Conservation (phyloP, 2,797 vertebrate species). For the Anguilla obscura region DNA sequence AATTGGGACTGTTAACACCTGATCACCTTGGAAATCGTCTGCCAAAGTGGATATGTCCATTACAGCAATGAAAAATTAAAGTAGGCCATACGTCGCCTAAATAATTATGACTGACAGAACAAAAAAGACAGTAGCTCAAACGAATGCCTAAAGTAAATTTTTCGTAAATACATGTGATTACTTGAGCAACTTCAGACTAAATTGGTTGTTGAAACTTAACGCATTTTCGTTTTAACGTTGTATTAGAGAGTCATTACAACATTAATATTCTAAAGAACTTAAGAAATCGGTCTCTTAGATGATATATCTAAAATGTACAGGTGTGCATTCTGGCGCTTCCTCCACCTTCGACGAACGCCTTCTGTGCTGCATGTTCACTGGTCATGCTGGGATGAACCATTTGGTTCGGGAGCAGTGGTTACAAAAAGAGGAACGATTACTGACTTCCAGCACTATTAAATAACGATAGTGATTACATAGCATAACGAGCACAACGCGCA, state of each 20-base stretch:
- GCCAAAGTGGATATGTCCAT: neutral
- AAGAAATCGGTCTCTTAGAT: neutral
- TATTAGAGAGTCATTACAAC: neutral
- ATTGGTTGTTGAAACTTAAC: neutral
- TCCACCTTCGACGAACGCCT: neutral
- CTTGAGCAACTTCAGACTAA: neutral
- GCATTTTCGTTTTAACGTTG: neutral
- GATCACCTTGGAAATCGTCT: neutral
- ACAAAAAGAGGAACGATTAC: neutral
- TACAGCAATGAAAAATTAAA: neutral
- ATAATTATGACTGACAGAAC: neutral
- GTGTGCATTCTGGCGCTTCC: neutral
- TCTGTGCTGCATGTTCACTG: neutral
- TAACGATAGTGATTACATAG: neutral
- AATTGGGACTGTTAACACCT: neutral
- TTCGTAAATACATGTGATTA: neutral
- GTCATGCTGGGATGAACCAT: slow-evolving; percentile 6
- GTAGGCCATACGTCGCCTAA: neutral
- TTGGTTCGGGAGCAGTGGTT: neutral
- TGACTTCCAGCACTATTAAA: neutral
- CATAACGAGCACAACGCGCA: neutral
- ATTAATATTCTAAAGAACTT: neutral
- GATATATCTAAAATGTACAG: neutral
- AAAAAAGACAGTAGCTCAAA: neutral
- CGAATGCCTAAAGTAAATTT: neutral